These are phyloP conservation scores for Spermophilus dauricus DNA, from an alignment of 2,113 vertebrate species.

Conservation along the genomic window DNA sequence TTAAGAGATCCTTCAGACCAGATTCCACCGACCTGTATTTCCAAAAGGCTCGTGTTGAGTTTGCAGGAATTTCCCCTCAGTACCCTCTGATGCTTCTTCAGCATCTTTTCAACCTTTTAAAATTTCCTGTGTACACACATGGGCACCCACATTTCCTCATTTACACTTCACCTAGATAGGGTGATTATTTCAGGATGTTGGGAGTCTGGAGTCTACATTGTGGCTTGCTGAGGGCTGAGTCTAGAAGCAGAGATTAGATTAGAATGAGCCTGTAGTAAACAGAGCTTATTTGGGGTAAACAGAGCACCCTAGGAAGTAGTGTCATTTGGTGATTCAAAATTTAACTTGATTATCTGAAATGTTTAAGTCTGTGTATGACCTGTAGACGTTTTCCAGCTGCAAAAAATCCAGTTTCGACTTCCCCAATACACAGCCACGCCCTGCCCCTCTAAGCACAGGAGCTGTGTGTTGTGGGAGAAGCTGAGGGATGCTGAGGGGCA, in stretches of 20 bases:
- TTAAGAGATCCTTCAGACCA: not conserved
- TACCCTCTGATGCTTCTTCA: not conserved
- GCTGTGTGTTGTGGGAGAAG: not conserved
- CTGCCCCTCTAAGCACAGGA: not conserved
- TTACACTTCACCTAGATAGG: not conserved
- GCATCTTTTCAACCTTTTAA: too few species aligned
- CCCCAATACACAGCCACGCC: not conserved
- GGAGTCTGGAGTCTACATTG: slow-evolving; percentile 49
- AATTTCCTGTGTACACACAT: too few species aligned
- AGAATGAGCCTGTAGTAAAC: not conserved
- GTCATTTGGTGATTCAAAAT: not conserved
- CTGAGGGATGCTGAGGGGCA: not conserved
- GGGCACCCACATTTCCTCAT: not conserved
- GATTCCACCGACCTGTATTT: not conserved
- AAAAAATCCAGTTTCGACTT: slow-evolving; percentile 28
- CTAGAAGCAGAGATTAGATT: not conserved
- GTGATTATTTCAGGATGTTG: slow-evolving; percentile 43
- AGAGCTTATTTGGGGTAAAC: fast-evolving
- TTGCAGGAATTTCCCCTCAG: not conserved
- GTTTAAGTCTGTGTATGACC: not conserved
- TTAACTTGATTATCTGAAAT: not conserved
- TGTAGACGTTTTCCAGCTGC: not conserved
- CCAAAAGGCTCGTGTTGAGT: not conserved
- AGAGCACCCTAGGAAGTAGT: not conserved
- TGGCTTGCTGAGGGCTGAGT: slow-evolving; percentile 51